Base-by-base conservation (phyloP, 2,888 invertebrate genomes). In the Brenthis ino region DNA sequence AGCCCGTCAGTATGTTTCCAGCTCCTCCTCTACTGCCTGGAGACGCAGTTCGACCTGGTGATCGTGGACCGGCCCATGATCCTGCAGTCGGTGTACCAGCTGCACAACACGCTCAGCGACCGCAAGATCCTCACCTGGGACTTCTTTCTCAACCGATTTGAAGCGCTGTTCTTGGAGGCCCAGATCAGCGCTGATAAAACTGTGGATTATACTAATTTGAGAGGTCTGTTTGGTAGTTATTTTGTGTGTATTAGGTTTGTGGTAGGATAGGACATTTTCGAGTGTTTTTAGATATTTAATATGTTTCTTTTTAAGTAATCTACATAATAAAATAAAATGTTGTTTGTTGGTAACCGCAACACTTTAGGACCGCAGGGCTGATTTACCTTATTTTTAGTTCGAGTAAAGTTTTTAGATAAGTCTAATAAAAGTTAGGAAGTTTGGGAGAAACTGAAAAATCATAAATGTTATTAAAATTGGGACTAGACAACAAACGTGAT, bases 41-140 rank as follows among this genome's bases (percentile, higher is more conserved):
- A 99, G 93, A 97, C 98, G 0, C 99, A 99, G 93, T 99, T 99
- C 92, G 99, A 99, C 93, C 95, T 97, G 71, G 98, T 99, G 73
- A 98, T 99, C 71, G 96, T 98, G 70, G 99, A 99, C 88, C 95
- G 99, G 54, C 98, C 99, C 0, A 97, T 99, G 95, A 97, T 99
- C 47, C 94, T 99, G 54, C 98, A 99, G 85, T 97, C 98, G 2
- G 94, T 99, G 65, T 98, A 98, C 86, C 98, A 99, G 84, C 94
- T 99, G 6, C 98, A 98, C 84, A 98, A 98, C 85, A 96, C 98
- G 2, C 94, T 99, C 47, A 97, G 97, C 77, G 98, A 99, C 85
- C 94, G 98, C 57, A 95, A 95, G 79, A 97, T 99, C 70, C 94
- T 99, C 16, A 96, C 96, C 0, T 99, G 99, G 99, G 98, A 99